Base-by-base conservation (phyloP, 2,888 invertebrate species). In the Morinoia aosen region DNA sequence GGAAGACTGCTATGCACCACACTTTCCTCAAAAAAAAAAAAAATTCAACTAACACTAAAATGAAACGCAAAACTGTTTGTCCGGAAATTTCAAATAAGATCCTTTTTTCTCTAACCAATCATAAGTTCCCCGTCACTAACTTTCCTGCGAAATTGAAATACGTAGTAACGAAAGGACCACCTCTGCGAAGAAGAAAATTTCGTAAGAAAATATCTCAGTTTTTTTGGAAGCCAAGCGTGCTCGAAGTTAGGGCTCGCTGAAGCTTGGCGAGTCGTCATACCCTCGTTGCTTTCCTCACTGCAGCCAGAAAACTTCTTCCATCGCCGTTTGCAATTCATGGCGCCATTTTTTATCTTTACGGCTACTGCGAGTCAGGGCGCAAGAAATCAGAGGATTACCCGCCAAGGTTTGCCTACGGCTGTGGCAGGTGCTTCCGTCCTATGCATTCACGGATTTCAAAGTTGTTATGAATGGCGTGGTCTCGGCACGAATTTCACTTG, bases 261-360 rank as follows among this genome's bases (percentile, higher is more conserved):
- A 19, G 76, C 76, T 76, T 76, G 76, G 76, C 76, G 33, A 76
- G 76, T 76, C 61, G 61, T 61, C 76, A 76, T 33, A 33, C 76
- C 33, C 76, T 76, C 76, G 76, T 76, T 76, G 76, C 76, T 76
- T 76, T 76, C 76, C 25, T 76, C 76, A 33, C 76, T 76, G 76
- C 76, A 10, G 76, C 25, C 25, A 33, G 76, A 76, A 76, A 76
- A 76, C 76, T 76, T 76, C 76, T 76, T 76, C 33, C 76, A 76
- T 76, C 76, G 76, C 76, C 76, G 76, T 76, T 76, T 76, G 76
- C 76, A 76, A 76, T 76, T 76, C 76, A 76, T 76, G 76, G 76
- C 16, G 76, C 76, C 76, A 76, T 76, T 76, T 76, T 76, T 76
- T 76, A 76, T 76, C 76, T 76, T 76, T 76, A 76, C 76, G 76